Evolutionary conservation across 2,888 invertebrate species (phyloP).

Genomic region (Agonopterix heracliana): DNA sequence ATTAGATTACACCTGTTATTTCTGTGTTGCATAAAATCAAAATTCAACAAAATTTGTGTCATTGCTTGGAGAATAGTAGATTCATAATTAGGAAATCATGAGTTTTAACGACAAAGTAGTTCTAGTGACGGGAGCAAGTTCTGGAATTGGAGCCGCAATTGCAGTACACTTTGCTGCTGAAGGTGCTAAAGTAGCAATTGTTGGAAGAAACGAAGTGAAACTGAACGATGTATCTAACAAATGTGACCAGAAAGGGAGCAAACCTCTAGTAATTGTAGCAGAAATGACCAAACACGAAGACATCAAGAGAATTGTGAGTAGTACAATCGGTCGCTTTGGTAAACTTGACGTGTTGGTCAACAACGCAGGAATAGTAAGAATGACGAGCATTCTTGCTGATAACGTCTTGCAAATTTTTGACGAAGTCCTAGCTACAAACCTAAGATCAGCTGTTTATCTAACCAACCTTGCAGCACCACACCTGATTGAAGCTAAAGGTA

Average conservation of each 20-base stretch:
- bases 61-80: no score
- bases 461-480: conserved; percentile 6
- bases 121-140: conserved; percentile 14
- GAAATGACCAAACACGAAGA: conserved; percentile 26
- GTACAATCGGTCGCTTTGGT: conserved; percentile 15
- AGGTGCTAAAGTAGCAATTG: conserved; percentile 23
- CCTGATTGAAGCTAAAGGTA: conserved; percentile 9
- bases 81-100: conserved; percentile 9
- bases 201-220: conserved; percentile 26
- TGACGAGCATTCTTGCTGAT: not conserved
- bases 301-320: conserved; percentile 19
- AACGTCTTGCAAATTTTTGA: conserved; percentile 4
- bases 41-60: no score
- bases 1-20: no score
- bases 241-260: conserved; percentile 20
- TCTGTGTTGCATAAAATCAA: no score
- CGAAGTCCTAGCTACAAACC: conserved; percentile 5
- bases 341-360: conserved; percentile 12
- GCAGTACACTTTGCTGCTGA: conserved; percentile 19
- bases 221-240: conserved; percentile 19
- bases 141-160: conserved; percentile 14
- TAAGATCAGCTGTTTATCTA: conserved; percentile 3
- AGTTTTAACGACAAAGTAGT: conserved; percentile 18
- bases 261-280: conserved; percentile 24
- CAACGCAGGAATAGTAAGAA: conserved; percentile 7